A percentile compares a stretch with the other conserved stretches of the same genome.
Conservation (phyloP, 2,888 invertebrate species). For the Tigriopus californicus region DNA sequence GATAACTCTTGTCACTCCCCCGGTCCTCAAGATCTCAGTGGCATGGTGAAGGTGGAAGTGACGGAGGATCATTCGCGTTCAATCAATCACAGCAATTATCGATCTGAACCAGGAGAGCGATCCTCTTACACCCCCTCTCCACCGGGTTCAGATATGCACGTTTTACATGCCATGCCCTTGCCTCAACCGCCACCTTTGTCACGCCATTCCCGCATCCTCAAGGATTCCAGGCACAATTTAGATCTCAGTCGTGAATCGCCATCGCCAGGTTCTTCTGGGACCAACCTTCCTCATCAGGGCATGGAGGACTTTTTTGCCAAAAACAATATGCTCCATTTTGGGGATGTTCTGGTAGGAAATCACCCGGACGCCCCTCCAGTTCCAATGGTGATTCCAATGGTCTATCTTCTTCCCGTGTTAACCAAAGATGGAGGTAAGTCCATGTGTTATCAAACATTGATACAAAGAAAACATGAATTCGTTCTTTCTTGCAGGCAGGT, state of each 20-base stretch:
- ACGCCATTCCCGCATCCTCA: too few species aligned
- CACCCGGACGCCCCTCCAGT: constrained; percentile 12
- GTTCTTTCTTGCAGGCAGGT: neutral
- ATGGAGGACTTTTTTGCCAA: constrained; percentile 2
- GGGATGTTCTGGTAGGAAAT: constrained; percentile 12
- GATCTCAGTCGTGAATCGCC: too few species aligned
- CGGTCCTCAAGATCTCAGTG: constrained; percentile 3
- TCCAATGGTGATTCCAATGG: constrained; percentile 16
- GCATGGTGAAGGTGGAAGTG: constrained; percentile 10
- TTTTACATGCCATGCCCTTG: too few species aligned
- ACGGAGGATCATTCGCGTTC: neutral
- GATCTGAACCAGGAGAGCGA: neutral
- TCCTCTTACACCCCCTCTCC: constrained; percentile 5
- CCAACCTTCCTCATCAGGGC: neutral
- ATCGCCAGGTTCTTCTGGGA: too few species aligned
- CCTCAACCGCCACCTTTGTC: too few species aligned
- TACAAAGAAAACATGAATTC: neutral
- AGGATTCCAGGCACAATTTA: too few species aligned
- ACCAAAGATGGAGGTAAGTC: neutral
- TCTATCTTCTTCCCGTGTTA: constrained; percentile 11
- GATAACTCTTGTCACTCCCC: neutral
- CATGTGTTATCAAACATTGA: neutral
- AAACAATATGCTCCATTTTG: constrained; percentile 15
- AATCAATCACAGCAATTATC: neutral
- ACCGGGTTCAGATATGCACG: neutral